These are phyloP conservation scores for Xenentodon cancila DNA, from an alignment of 2,797 vertebrate species.

Conservation along the genomic window DNA sequence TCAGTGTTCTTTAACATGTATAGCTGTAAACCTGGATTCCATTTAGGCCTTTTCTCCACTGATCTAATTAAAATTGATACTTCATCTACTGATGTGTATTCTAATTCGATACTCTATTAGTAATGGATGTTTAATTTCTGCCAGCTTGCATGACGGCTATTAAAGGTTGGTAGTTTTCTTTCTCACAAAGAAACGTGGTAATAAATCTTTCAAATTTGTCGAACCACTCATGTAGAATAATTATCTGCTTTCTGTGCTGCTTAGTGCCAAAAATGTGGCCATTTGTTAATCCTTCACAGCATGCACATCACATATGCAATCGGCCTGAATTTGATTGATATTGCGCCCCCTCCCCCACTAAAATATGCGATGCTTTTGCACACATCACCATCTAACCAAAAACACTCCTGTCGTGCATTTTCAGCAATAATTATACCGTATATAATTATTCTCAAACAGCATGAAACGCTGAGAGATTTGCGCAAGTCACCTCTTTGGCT, in stretches of 20 bases:
- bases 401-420: not conserved
- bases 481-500: not conserved
- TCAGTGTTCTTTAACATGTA: too few species aligned
- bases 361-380: not conserved
- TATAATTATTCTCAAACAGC: conserved; percentile 3
- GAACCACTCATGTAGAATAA: conserved; percentile 4
- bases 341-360: not conserved
- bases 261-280: conserved; percentile 1
- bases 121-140: not conserved
- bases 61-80: too few species aligned
- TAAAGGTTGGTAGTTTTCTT: not conserved
- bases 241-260: conserved; percentile 10
- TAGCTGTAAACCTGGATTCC: too few species aligned
- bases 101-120: not conserved
- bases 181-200: not conserved
- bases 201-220: conserved; percentile 2
- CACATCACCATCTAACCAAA: conserved; percentile 2
- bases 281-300: conserved; percentile 17
- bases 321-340: conserved; percentile 32
- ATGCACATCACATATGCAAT: conserved; percentile 15
- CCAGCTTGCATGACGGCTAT: too few species aligned
- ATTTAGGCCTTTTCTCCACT: too few species aligned
- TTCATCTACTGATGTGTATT: too few species aligned
- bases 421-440: not conserved
- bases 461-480: not conserved